phyloP scores from a whole-genome alignment of 2,888 invertebrate genomes.

The Crioceris asparagi region DNA sequence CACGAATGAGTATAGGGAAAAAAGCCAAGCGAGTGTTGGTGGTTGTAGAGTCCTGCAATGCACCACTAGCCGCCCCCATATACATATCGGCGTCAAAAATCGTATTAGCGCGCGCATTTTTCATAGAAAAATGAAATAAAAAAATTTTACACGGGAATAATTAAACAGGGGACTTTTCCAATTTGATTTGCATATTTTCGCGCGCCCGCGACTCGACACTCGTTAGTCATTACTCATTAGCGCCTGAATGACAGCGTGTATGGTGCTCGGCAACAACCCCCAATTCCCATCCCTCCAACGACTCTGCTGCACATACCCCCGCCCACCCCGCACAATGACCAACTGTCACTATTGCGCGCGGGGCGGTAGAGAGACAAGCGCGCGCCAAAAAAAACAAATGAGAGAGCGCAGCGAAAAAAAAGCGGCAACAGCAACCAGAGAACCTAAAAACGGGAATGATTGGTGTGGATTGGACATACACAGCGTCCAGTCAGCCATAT shows the following conservation, averaged over 20 bases:
- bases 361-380: slow-evolving; percentile 8
- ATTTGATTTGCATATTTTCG: slow-evolving; percentile 42
- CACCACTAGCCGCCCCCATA: slow-evolving; percentile 13
- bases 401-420: no score
- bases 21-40: slow-evolving; percentile 9
- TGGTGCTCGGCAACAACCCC: slow-evolving; percentile 7
- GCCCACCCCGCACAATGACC: slow-evolving; percentile 25
- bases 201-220: no score
- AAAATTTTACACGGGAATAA: slow-evolving; percentile 34
- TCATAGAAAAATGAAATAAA: slow-evolving; percentile 28
- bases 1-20: slow-evolving; percentile 9
- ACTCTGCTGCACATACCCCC: slow-evolving; percentile 16
- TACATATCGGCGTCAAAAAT: slow-evolving; percentile 26
- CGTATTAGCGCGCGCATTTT: slow-evolving; percentile 30
- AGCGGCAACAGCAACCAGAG: no score
- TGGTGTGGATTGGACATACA: no score
- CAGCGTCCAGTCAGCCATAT: no score
- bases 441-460: no score
- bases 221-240: slow-evolving; percentile 42
- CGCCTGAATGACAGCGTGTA: slow-evolving; percentile 34
- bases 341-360: slow-evolving; percentile 35
- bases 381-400: slow-evolving; percentile 78
- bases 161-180: slow-evolving; percentile 40
- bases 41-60: neutral
- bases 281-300: slow-evolving; percentile 19